Percentiles rank a stretch among this genome's conserved stretches.
Conservation (phyloP, 1,140 invertebrate genomes). For the Heliconius eleuchia region DNA sequence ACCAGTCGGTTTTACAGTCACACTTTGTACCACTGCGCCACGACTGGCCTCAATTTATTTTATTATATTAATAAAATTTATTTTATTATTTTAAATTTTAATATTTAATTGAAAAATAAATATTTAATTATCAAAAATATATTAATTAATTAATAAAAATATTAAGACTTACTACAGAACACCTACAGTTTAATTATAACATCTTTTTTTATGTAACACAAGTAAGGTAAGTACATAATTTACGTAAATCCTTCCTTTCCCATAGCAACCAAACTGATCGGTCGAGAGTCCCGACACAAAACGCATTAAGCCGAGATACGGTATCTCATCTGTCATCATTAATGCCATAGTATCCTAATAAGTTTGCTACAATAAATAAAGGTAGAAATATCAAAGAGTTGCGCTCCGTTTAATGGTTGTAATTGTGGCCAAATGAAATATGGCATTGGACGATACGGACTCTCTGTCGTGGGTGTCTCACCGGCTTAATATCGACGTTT, state of each 20-base stretch:
- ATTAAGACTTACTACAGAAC: neutral
- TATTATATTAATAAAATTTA: neutral
- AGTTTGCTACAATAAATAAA: slow-evolving; percentile 79
- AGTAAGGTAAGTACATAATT: slow-evolving; percentile 51
- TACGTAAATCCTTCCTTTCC: slow-evolving; percentile 51
- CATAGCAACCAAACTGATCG: slow-evolving; percentile 55
- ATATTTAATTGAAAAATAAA: neutral
- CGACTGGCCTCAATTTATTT: neutral
- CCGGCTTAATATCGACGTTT: slow-evolving; percentile 73
- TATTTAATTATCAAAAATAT: neutral
- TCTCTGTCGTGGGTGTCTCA: slow-evolving; percentile 72
- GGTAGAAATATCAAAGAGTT: slow-evolving; percentile 73
- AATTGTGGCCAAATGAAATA: slow-evolving; percentile 78
- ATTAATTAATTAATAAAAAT: neutral
- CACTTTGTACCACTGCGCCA: no score
- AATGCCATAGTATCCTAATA: slow-evolving; percentile 79
- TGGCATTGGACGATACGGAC: slow-evolving; percentile 61
- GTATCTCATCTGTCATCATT: slow-evolving; percentile 79
- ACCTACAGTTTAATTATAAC: neutral
- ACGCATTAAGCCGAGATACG: slow-evolving; percentile 70
- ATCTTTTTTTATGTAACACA: slow-evolving; percentile 35
- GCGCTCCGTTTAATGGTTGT: slow-evolving; percentile 77
- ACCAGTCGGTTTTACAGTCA: no score
- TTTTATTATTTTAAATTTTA: neutral
- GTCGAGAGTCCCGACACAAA: slow-evolving; percentile 57